phyloP scores from a whole-genome alignment of 2,888 invertebrate genomes.

The Ochropleura plecta region DNA sequence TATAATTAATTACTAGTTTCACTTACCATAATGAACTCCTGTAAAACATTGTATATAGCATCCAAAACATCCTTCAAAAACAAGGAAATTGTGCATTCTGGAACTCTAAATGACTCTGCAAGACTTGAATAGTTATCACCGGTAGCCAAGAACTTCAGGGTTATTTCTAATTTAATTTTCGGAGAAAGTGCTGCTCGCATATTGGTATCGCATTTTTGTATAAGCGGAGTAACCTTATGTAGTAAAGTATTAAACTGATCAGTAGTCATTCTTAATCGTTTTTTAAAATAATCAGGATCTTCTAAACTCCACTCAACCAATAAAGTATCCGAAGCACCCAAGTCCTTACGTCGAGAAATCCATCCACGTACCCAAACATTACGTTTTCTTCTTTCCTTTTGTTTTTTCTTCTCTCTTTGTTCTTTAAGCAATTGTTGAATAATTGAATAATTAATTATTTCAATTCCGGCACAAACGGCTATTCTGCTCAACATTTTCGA shows the following conservation, averaged over 20 bases:
- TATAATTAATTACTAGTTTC: conserved; percentile 66
- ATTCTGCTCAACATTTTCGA: conserved; percentile 69
- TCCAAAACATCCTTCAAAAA: conserved; percentile 73
- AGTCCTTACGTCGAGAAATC: conserved; percentile 65
- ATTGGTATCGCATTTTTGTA: conserved; percentile 58
- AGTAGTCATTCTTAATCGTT: conserved; percentile 67
- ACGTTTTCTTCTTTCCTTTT: conserved; percentile 67
- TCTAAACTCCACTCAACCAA: conserved; percentile 62
- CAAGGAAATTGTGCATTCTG: conserved; percentile 71
- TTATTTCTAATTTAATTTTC: conserved; percentile 65
- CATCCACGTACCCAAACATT: conserved; percentile 65
- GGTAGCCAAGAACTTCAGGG: conserved; percentile 65
- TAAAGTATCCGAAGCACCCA: conserved; percentile 64
- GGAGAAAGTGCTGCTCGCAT: conserved; percentile 66
- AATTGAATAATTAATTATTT: conserved; percentile 36
- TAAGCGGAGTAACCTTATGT: conserved; percentile 65
- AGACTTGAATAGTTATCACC: conserved; percentile 68
- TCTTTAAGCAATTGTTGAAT: conserved; percentile 15
- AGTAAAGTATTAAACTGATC: conserved; percentile 67
- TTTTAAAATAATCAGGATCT: conserved; percentile 66
- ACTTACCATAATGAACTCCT: conserved; percentile 65
- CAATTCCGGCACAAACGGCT: conserved; percentile 64
- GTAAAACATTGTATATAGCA: conserved; percentile 68
- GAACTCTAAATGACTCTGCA: conserved; percentile 72
- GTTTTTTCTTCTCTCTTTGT: conserved; percentile 48